Conservation (phyloP, 1,140 invertebrate species). For the Tetramorium simillimum region DNA sequence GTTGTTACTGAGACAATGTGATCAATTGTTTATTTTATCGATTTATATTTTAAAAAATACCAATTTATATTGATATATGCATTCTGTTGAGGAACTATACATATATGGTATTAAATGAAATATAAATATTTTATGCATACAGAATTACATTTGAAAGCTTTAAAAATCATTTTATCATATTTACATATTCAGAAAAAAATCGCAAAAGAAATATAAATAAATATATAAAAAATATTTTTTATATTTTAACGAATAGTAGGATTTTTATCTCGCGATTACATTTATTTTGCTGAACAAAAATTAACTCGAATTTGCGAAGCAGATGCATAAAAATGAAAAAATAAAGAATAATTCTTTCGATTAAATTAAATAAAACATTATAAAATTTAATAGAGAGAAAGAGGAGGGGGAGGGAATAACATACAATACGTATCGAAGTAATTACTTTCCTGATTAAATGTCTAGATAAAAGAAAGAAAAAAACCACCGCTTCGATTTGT, state of each 20-base stretch:
- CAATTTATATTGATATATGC: background rate
- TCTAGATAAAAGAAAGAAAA: background rate
- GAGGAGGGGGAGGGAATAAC: background rate
- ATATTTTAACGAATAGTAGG: background rate
- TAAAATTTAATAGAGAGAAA: background rate
- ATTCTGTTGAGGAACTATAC: background rate
- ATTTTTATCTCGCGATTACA: background rate
- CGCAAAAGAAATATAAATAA: background rate
- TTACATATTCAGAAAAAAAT: background rate
- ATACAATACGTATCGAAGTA: background rate
- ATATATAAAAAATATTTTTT: background rate
- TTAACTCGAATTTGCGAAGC: background rate
- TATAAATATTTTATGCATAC: background rate
- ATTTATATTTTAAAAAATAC: background rate
- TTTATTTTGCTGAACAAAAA: background rate
- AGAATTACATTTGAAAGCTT: constrained; percentile 4
- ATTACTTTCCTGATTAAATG: constrained; percentile 40
- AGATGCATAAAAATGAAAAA: background rate
- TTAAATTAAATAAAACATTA: background rate
- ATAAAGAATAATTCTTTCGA: constrained; percentile 13
- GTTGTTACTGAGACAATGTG: background rate
- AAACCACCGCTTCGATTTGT: constrained; percentile 13
- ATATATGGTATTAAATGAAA: background rate
- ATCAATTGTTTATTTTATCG: background rate
- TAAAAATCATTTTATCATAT: background rate